Percentiles rank a stretch among this genome's conserved stretches.
These are phyloP conservation scores for Julus scanicus DNA, from an alignment of 2,888 invertebrate genomes.

Conservation along the genomic window DNA sequence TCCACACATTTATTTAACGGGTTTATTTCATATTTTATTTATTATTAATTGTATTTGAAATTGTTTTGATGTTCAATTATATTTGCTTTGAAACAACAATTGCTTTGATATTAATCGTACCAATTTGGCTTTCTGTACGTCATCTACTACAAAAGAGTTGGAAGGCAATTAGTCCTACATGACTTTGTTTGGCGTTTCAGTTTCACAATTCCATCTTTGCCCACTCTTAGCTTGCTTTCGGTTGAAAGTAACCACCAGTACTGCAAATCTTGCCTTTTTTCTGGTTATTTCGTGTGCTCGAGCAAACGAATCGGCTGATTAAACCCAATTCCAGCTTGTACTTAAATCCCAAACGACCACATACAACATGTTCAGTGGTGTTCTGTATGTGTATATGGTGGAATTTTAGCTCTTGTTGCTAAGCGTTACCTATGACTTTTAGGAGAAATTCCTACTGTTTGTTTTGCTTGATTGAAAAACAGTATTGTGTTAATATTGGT, in stretches of 20 bases:
- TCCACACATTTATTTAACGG: no score
- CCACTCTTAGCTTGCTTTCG: not conserved
- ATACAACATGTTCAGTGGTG: not conserved
- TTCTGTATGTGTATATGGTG: not conserved
- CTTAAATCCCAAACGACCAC: not conserved
- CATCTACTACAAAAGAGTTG: no score
- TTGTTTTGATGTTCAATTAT: no score
- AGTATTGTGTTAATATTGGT: not conserved
- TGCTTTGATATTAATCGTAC: no score
- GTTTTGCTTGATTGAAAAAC: not conserved
- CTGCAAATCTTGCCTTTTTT: not conserved
- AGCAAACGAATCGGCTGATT: not conserved
- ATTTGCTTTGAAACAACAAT: no score
- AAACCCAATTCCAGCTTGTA: not conserved
- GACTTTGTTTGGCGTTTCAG: no score
- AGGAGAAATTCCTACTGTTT: not conserved
- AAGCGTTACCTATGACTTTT: not conserved
- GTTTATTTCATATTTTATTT: no score
- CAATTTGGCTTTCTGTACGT: no score
- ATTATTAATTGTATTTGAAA: no score
- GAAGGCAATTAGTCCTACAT: no score
- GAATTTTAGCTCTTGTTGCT: not conserved
- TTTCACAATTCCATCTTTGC: not conserved
- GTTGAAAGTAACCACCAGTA: not conserved
- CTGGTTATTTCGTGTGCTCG: not conserved